A percentile compares a stretch with the other conserved stretches of the same genome.
Evolutionary conservation across 2,113 vertebrate species (phyloP).

Genomic region (Platanista minor): DNA sequence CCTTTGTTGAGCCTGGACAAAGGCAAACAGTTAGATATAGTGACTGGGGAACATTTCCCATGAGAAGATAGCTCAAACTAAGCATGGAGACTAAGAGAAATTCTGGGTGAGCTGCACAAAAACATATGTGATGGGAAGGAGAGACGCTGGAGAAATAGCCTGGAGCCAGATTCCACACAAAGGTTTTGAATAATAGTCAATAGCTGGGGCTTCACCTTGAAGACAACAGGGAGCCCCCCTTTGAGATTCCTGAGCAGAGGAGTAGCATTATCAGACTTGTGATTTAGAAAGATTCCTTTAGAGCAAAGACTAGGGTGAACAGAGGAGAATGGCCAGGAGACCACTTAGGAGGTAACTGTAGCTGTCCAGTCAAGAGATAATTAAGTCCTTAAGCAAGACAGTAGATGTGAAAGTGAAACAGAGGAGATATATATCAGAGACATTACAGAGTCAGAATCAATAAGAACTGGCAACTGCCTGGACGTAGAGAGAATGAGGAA

Average conservation of each 20-base stretch:
- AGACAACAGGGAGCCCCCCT: constrained; percentile 8
- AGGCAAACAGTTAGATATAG: background rate
- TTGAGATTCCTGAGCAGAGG: background rate
- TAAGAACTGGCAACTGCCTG: background rate
- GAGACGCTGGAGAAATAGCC: background rate
- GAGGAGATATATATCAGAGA: background rate
- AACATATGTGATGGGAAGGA: background rate
- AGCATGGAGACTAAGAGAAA: background rate
- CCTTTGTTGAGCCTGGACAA: background rate
- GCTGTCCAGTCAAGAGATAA: background rate
- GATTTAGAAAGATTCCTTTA: constrained; percentile 21
- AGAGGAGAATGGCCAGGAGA: background rate
- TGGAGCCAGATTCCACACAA: constrained; percentile 26
- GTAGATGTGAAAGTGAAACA: background rate
- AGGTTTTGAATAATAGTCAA: background rate
- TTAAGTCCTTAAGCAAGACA: background rate
- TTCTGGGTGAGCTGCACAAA: background rate
- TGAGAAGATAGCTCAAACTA: background rate
- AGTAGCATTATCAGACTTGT: background rate
- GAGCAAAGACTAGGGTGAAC: background rate
- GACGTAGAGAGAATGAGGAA: background rate
- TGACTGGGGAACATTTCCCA: background rate
- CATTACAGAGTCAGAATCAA: background rate
- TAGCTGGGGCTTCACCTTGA: background rate
- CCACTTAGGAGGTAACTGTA: background rate